phyloP scores from a whole-genome alignment of 2,888 invertebrate genomes.

The Stenodema calcarata region DNA sequence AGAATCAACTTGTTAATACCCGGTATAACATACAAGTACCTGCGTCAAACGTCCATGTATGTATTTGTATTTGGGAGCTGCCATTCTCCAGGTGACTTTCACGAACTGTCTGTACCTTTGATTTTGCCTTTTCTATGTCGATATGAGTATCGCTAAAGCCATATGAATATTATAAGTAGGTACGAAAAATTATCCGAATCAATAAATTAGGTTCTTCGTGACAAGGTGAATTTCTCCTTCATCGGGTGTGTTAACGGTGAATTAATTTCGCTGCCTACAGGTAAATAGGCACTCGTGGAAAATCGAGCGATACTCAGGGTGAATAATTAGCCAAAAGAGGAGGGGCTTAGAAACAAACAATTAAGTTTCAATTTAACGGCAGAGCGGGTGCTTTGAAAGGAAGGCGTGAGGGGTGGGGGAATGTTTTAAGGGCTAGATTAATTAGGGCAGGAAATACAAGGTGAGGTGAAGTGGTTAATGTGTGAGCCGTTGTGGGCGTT shows the following conservation, averaged over 20 bases:
- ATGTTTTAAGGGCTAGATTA: constrained; percentile 47
- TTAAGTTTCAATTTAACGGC: constrained; percentile 49
- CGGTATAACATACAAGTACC: no score
- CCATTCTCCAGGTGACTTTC: no score
- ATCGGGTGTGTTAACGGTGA: background rate
- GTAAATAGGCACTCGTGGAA: background rate
- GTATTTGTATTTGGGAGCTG: no score
- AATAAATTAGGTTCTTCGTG: no score
- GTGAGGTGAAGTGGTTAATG: background rate
- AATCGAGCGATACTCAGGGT: constrained; percentile 7
- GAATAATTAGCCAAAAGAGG: constrained; percentile 37
- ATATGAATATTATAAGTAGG: no score
- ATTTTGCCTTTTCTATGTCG: no score
- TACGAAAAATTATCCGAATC: no score
- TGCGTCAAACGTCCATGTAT: no score
- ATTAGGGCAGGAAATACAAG: constrained; percentile 35
- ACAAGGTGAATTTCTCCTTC: background rate
- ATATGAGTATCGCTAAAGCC: no score
- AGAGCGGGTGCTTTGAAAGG: constrained; percentile 47
- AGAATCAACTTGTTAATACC: no score
- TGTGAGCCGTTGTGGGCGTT: background rate
- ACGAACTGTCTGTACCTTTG: no score
- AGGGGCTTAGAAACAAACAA: constrained; percentile 42
- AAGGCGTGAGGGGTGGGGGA: constrained; percentile 12
- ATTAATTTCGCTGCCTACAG: background rate